Conservation (phyloP, 2,888 invertebrate genomes). For the Acleris laterana region DNA sequence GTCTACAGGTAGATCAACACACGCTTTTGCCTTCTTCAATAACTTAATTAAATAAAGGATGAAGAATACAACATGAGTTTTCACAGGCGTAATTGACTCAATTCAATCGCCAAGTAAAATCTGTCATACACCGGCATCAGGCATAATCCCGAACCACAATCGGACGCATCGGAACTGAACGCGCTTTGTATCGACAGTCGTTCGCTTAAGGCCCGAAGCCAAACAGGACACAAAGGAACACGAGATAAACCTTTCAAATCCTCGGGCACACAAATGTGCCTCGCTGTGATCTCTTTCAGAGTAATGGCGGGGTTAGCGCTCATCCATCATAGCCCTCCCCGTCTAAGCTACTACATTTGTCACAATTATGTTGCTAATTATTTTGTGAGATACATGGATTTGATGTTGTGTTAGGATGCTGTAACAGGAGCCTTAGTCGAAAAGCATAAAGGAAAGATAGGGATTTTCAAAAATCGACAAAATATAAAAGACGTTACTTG, state of each 20-base stretch:
- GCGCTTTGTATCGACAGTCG: slow-evolving; percentile 18
- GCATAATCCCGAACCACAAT: slow-evolving; percentile 34
- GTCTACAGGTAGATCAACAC: too few relatives aligned
- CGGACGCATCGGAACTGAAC: slow-evolving; percentile 24
- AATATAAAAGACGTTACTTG: too few relatives aligned
- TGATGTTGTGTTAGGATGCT: too few relatives aligned
- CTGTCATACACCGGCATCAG: slow-evolving; percentile 28
- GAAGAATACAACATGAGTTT: too few relatives aligned
- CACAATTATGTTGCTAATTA: slow-evolving; percentile 14
- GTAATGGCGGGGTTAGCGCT: slow-evolving; percentile 25
- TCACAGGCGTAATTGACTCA: too few relatives aligned
- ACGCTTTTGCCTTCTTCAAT: too few relatives aligned
- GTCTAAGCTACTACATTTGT: slow-evolving; percentile 24
- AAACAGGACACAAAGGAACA: slow-evolving; percentile 60
- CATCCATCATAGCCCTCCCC: slow-evolving; percentile 33
- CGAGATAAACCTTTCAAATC: slow-evolving; percentile 63
- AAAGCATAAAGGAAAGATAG: too few relatives aligned
- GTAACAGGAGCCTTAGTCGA: too few relatives aligned
- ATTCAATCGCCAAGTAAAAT: slow-evolving; percentile 21
- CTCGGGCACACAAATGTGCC: slow-evolving; percentile 61
- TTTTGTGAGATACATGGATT: not conserved
- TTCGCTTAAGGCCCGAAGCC: slow-evolving; percentile 46
- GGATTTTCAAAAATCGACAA: too few relatives aligned
- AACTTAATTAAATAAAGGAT: too few relatives aligned
- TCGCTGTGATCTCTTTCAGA: slow-evolving; percentile 41